A percentile compares a stretch with the other conserved stretches of the same genome.
Conservation (phyloP, 2,888 invertebrate genomes). For the Punctoribates punctum region DNA sequence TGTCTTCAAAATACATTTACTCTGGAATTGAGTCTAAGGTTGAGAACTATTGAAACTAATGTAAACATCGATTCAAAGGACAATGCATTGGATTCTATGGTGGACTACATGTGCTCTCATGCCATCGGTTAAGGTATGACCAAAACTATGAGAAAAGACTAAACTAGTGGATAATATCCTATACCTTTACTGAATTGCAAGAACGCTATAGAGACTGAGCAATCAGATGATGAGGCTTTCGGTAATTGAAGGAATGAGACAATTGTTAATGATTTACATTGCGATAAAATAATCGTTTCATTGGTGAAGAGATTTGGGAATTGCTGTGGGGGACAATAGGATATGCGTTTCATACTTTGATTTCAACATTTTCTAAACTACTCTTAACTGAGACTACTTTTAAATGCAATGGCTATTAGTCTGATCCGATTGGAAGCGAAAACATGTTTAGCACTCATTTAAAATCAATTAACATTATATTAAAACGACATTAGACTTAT, state of each 20-base stretch:
- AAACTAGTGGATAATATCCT: constrained; percentile 6
- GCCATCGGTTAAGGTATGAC: not conserved
- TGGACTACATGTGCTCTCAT: not conserved
- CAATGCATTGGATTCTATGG: not conserved
- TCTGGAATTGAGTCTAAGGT: no score
- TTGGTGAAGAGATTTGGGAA: constrained; percentile 28
- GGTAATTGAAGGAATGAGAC: constrained; percentile 24
- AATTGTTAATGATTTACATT: constrained; percentile 7
- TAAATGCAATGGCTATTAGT: constrained; percentile 18
- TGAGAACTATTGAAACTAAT: no score
- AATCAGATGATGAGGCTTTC: constrained; percentile 37
- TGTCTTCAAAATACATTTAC: no score
- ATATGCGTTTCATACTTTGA: not conserved
- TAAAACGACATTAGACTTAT: not conserved
- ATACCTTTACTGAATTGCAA: constrained; percentile 35
- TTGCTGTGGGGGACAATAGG: constrained; percentile 14
- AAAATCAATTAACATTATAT: no score
- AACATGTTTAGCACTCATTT: no score
- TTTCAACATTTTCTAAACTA: not conserved
- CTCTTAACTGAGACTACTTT: not conserved
- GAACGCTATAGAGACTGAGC: constrained; percentile 13
- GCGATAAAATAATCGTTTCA: not conserved
- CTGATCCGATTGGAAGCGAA: no score
- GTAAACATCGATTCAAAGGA: no score
- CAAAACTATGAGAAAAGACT: not conserved